Conservation (phyloP, 2,797 vertebrate species). For the Emys orbicularis region DNA sequence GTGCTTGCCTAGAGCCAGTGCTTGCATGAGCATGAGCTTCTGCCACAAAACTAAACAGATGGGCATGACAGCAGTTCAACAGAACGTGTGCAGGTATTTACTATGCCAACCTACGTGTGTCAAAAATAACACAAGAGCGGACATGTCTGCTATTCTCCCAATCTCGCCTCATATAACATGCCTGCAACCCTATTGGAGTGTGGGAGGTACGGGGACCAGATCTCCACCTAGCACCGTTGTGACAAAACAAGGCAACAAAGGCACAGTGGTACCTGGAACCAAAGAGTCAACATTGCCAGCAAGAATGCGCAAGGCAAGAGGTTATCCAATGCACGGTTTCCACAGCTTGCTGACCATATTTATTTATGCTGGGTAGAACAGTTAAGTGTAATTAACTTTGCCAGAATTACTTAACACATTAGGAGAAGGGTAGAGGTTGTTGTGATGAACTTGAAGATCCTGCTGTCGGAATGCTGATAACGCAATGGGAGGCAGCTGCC, state of each 20-base stretch:
- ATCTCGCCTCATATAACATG: background rate
- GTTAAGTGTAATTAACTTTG: background rate
- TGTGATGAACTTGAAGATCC: background rate
- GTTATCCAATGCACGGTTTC: background rate
- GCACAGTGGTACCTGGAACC: background rate
- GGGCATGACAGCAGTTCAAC: background rate
- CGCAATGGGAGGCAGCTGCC: background rate
- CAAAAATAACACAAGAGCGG: background rate
- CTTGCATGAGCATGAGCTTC: background rate
- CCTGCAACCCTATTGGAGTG: background rate
- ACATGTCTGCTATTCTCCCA: background rate
- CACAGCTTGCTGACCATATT: background rate
- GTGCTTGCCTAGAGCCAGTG: background rate
- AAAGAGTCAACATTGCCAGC: background rate
- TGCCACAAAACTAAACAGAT: background rate
- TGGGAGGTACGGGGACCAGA: background rate
- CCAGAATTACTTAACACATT: background rate
- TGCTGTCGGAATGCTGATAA: background rate
- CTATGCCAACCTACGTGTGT: background rate
- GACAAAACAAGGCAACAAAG: background rate
- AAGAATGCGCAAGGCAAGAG: background rate
- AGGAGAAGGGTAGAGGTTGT: background rate
- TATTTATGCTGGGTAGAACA: background rate
- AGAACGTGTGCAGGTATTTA: background rate
- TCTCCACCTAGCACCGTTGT: background rate